Evolutionary conservation across 2,113 vertebrate genomes (phyloP), one percentile per base, ranked within the genome.

Genomic region (Scophthalmus maximus): DNA sequence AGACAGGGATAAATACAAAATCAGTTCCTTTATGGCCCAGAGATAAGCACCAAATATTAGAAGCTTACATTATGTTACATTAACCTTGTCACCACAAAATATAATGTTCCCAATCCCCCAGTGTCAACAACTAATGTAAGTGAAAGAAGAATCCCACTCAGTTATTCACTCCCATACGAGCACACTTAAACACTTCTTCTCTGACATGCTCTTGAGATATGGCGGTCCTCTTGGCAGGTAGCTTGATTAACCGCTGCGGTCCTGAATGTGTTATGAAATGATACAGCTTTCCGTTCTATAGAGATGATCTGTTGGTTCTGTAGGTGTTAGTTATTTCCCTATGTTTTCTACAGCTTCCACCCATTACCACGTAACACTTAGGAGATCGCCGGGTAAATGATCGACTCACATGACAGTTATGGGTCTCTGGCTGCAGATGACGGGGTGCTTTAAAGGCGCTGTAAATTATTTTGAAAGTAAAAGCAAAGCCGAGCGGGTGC

Each of bases 381-480:
- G 90, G 91, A 92, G 90, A 93, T 92, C 87, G 77, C 77, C 51
- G 86, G 85, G 88, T 93, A 94, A 93, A 94, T 93, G 93, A 93
- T 93, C 85, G 90, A 94, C 92, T 93, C 87, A 77, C 76, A 79
- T 90, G 90, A 93, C 92, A 93, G 92, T 94, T 94, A 94, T 93
- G 90, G 91, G 91, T 93, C 90, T 93, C 90, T 60, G 90, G 90
- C 91, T 91, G 91, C 88, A 84, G 91, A 91, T 93, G 92, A 93
- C 90, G 76, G 91, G 88, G 70, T 62, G 86, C 90, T 94, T 92
- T 93, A 93, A 90, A 92, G 89, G 80, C 17, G 84, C 90, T 59
- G 87, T 93, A 94, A 94, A 94, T 94, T 93, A 94, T 88, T 90
- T 90, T 91, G 90, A 94, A 92, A 94, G 93, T 93, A 93, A 92